Base-by-base conservation (phyloP, 37 sponge, comb jelly and placozoan genomes). In the Ianthella basta region DNA sequence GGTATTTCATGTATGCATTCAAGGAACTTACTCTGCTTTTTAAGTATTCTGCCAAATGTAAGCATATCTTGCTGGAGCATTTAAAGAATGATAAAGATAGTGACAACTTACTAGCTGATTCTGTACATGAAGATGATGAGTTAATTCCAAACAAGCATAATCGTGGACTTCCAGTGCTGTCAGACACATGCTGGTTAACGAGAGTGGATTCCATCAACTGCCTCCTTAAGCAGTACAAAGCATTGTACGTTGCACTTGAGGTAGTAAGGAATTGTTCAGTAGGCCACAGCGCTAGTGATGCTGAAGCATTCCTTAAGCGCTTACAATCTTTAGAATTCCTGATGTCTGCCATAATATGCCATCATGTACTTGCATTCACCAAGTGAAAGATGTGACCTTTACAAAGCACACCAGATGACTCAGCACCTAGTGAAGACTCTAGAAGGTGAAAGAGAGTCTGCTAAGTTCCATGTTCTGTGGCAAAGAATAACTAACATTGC, bases 341-440 rank as follows among this genome's bases (percentile, higher is more conserved):
- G 16, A 25, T 10, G 0, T 34, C 66, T 72, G 53, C 66, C 29
- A 60, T 32, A 23, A 44, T 77, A 23, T n/a, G 24, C 4, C 86
- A 59, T 15, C 79, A 86, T 79, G 86, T 77, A 13, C 63, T 86
- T 12, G 86, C 63, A 23, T 86, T 38, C 44, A 86, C 86, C 50
- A 44, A n/a, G n/a, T n/a, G n/a, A n/a, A n/a, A n/a, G n/a, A n/a
- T 84, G 84, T 84, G 84, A 84, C 50, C 73, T 84, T 0, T 56
- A 38, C 44, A 77, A 86, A 27, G 79, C 80, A 30, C 67, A 79
- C 44, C 32, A 39, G 50, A 86, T 86, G 80, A 79, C 86, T 34
- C 86, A 79, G 53, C 25, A 24, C 4, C 54, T 86, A 25, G 38
- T 75, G 30, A 79, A 36, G 29, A 23, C 67, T 29, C 40, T 86